These are phyloP conservation scores for Bos javanicus DNA, from an alignment of 2,113 vertebrate genomes.

Conservation along the genomic window DNA sequence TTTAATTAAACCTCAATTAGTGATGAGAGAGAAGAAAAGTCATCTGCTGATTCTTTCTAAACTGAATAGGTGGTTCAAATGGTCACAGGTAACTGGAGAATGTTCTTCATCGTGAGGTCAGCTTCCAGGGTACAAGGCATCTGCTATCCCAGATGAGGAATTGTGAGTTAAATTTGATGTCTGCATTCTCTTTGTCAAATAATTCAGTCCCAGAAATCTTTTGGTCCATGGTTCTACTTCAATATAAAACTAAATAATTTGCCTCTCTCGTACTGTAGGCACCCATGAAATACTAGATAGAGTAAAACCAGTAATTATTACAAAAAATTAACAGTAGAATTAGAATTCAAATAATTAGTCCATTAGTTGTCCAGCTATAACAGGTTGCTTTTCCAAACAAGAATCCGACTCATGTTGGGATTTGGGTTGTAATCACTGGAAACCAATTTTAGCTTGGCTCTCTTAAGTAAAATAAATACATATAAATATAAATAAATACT, in stretches of 20 bases:
- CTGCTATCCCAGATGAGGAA: not conserved
- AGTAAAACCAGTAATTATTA: not conserved
- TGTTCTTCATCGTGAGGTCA: not conserved
- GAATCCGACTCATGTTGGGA: not conserved
- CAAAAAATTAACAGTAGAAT: constrained; percentile 12
- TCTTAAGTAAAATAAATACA: constrained; percentile 7
- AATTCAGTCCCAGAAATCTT: not conserved
- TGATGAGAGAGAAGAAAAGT: not conserved
- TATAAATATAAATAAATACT: not conserved
- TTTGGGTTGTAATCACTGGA: not conserved
- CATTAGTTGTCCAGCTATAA: not conserved
- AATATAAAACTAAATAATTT: constrained; percentile 27
- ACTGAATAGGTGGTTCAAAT: not conserved
- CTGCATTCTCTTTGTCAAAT: not conserved
- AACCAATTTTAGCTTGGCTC: not conserved
- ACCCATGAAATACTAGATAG: not conserved
- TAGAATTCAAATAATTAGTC: constrained; percentile 28
- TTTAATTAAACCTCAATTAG: constrained; percentile 24
- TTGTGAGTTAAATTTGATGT: not conserved
- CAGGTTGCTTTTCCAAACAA: constrained; percentile 1
- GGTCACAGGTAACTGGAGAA: not conserved
- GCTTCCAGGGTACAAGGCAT: not conserved
- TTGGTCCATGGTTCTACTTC: not conserved
- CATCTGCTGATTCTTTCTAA: not conserved
- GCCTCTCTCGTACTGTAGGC: not conserved